Percentiles rank a stretch among this genome's conserved stretches.
phyloP scores from a whole-genome alignment of 2,797 vertebrate genomes.

The Netta rufina region DNA sequence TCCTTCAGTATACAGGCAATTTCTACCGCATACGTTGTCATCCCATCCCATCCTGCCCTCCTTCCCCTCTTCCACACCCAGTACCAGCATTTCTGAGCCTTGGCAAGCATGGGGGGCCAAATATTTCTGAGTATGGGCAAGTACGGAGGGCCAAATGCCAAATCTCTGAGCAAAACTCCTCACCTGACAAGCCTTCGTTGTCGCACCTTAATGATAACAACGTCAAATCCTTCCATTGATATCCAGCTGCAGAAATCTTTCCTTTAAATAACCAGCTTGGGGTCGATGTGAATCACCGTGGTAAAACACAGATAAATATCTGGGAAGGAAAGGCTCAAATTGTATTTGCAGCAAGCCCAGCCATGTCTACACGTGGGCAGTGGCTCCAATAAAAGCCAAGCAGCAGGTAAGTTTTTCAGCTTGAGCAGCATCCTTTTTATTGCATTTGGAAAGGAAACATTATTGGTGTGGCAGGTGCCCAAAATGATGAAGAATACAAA shows the following conservation, averaged over 20 bases:
- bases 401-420: conserved; percentile 62
- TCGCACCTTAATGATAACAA: not conserved
- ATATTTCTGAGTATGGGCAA: no score
- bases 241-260: not conserved
- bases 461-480: conserved; percentile 11
- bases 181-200: not conserved
- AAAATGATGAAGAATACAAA: conserved; percentile 16
- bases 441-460: conserved; percentile 45
- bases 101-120: not conserved
- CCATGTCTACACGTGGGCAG: conserved; percentile 36
- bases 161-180: not conserved
- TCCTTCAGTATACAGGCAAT: not conserved
- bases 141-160: no score
- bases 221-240: not conserved
- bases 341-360: conserved; percentile 24
- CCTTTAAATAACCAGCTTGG: not conserved
- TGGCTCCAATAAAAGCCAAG: conserved; percentile 58
- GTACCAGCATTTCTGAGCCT: not conserved
- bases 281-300: conserved; percentile 13
- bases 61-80: not conserved
- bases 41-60: not conserved
- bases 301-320: not conserved
- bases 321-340: not conserved
- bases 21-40: rapidly evolving
- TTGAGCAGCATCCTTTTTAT: conserved; percentile 46